phyloP scores from a whole-genome alignment of 2,113 vertebrate species.

The Albula glossodonta region DNA sequence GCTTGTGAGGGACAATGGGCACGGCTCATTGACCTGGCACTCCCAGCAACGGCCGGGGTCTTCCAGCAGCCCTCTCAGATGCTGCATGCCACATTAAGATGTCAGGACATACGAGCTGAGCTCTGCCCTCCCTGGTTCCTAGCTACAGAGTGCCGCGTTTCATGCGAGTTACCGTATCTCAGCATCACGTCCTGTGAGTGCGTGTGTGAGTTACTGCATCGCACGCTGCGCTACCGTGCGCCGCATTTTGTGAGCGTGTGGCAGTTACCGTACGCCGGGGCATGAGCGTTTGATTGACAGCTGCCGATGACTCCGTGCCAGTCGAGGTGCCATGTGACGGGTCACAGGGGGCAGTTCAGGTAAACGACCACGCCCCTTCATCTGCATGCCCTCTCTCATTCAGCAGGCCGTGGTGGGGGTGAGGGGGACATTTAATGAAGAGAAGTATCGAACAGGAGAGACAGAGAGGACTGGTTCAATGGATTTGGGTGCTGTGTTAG shows the following conservation, averaged over 20 bases:
- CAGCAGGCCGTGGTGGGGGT: constrained; percentile 66
- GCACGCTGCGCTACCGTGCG: too few species aligned
- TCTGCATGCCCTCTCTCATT: constrained; percentile 79
- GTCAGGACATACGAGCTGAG: too few species aligned
- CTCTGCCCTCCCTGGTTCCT: too few species aligned
- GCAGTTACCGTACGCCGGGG: not conserved
- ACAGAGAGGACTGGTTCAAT: not conserved
- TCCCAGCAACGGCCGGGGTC: constrained; percentile 38
- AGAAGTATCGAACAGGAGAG: constrained; percentile 72
- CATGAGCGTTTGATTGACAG: constrained; percentile 69
- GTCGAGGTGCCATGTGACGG: constrained; percentile 70
- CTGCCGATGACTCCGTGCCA: constrained; percentile 74
- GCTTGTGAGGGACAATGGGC: constrained; percentile 38
- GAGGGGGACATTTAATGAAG: constrained; percentile 74
- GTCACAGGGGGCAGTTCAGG: constrained; percentile 67
- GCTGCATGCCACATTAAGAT: not conserved
- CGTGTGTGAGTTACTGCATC: not conserved
- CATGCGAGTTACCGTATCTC: too few species aligned
- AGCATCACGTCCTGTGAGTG: too few species aligned
- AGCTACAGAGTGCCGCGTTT: too few species aligned
- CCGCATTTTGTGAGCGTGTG: not conserved
- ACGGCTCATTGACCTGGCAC: constrained; percentile 34
- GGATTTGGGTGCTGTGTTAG: not conserved
- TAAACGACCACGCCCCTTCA: constrained; percentile 72
- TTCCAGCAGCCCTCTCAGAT: not conserved